Percentiles rank a stretch among this genome's conserved stretches.
Conservation (phyloP, 2,888 invertebrate species). For the Ormyrus pomaceus region DNA sequence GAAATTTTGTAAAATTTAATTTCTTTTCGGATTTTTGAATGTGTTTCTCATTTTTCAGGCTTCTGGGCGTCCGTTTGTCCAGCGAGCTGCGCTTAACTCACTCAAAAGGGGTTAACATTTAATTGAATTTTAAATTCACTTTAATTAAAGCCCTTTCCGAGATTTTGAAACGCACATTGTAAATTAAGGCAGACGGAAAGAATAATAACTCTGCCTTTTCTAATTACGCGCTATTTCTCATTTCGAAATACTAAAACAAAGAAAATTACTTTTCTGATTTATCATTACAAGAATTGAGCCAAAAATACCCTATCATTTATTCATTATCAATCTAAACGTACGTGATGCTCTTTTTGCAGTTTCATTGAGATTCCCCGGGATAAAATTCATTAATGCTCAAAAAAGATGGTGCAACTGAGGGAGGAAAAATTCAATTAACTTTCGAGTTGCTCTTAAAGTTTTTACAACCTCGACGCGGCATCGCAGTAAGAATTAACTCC, state of each 20-base stretch:
- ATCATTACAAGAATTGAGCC: too few species aligned
- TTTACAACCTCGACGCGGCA: neutral
- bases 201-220: neutral
- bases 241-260: neutral
- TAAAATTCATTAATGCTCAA: too few species aligned
- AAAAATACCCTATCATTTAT: too few species aligned
- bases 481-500: too few species aligned
- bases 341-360: too few species aligned
- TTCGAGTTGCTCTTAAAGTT: neutral
- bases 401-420: too few species aligned
- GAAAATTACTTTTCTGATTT: neutral
- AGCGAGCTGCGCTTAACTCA: neutral
- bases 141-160: constrained; percentile 27
- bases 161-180: constrained; percentile 14
- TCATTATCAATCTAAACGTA: too few species aligned
- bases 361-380: too few species aligned
- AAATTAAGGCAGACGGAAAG: neutral
- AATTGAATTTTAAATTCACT: constrained; percentile 32
- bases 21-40: neutral
- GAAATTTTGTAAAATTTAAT: neutral
- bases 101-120: constrained; percentile 15
- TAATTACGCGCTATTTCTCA: neutral
- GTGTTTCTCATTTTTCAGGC: neutral
- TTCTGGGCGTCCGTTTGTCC: neutral
- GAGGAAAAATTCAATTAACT: neutral